Base-by-base conservation (phyloP, 2,888 invertebrate genomes). In the Nomada flava region DNA sequence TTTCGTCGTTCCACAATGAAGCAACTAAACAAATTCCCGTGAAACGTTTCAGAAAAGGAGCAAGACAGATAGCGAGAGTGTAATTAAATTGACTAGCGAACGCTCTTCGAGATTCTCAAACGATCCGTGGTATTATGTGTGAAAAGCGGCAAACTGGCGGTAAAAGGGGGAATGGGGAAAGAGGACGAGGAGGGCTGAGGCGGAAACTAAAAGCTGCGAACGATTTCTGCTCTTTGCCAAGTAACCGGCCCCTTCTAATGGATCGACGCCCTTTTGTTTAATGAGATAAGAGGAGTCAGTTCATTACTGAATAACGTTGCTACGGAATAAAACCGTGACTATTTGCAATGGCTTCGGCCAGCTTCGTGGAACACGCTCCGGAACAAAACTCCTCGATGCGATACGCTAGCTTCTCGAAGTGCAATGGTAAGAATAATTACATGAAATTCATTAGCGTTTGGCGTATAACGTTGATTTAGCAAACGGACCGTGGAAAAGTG, bases 51-150 rank as follows among this genome's bases (percentile, higher is more conserved):
- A 65, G 71, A 71, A 60, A 59, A 67, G 65, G 62, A 62, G 42
- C 64, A 13, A n/a, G 23, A 72, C 20, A 65, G 64, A 65, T 47
- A 23, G 44, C 29, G 53, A 23, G 62, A 18, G 2, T 57, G 69
- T 79, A 84, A 83, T 83, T 71, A 79, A 79, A 84, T 79, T 79
- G 83, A 71, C 76, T 76, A 53, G 65, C 72, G 36, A 67, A 83
- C 29, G 57, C 73, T 68, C 63, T 44, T 68, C 36, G 44, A 36
- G 68, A 75, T 68, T 55, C 59, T 68, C 53, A 72, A 75, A 78
- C 71, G 64, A 76, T 76, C 26, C 71, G 47, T n/a, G 47, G 65
- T 29, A 62, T 52, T 71, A 62, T 53, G 59, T 42, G 57, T 26
- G 47, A 76, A 50, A 26, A 50, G 67, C 65, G 26, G 29, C 20